Evolutionary conservation across 2,888 invertebrate genomes (phyloP), one percentile per base, ranked within the genome.

Genomic region (Myathropa florea): DNA sequence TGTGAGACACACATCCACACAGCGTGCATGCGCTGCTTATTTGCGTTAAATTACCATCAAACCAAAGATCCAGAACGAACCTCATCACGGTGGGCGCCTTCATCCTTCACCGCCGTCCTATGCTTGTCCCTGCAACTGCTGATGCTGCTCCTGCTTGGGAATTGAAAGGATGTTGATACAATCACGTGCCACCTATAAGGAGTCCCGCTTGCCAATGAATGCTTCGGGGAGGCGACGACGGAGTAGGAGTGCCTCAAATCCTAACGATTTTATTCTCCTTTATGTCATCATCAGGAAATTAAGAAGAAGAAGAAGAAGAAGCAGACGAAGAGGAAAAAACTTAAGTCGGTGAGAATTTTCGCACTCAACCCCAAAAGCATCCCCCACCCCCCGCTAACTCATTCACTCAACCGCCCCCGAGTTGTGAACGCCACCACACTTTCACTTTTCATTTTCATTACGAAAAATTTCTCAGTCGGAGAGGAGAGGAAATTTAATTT

Each of bases 1-100:
- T 57, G 57, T 14, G 24, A 64, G 7, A 30, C 30, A 63, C 30
- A 24, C 33, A 55, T 24, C 39, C 33, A 64, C 36, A 60, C 39
- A 28, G 9, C 36, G 75, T 75, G 73, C 83, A 79, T 79, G 46
- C 57, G 57, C 24, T 57, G 78, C 70, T 86, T 86, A 86, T 86
- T 86, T 86, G 86, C 78, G 83, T 86, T 86, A 86, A 86, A 86
- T 86, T 83, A 83, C 86, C 86, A 86, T 85, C 85, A 85, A 85
- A 79, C 86, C 86, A 79, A 83, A 83, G 81, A 85, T 85, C 81
- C 85, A 76, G 67, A 81, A 85, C 72, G 82, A 85, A 82, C 67
- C 77, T 78, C 82, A 85, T 85, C 82, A 82, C 65, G 82, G 59
- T 70, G 81, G 68, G 81, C 73, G 46, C 46, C 39, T 39, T 39